Conservation (phyloP, 1,140 invertebrate species). For the Spodoptera frugiperda region DNA sequence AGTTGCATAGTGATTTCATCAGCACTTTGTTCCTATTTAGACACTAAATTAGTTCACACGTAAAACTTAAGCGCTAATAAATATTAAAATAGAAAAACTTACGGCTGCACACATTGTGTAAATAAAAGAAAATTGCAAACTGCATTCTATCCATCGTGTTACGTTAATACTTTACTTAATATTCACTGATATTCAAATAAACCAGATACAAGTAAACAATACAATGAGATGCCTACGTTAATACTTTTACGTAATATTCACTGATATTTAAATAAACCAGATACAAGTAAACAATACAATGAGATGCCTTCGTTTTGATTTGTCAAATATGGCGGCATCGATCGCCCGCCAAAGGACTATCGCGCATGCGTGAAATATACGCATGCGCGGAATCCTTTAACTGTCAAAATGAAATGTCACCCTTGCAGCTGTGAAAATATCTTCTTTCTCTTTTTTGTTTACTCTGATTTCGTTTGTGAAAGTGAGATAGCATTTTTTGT, state of each 20-base stretch:
- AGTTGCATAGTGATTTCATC: too few species aligned
- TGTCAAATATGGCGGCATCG: not conserved
- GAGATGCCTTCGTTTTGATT: not conserved
- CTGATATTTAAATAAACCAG: not conserved
- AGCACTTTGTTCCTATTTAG: not conserved
- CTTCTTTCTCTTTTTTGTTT: not conserved
- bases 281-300: not conserved
- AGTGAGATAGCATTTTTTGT: not conserved
- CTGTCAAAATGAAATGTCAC: not conserved
- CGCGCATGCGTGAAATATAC: constrained; percentile 33
- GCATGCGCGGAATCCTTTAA: not conserved
- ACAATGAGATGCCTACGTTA: not conserved
- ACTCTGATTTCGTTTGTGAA: not conserved
- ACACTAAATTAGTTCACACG: too few species aligned
- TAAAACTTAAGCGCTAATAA: not conserved
- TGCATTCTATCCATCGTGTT: constrained; percentile 2
- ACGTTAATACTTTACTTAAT: not conserved
- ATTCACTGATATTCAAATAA: not conserved
- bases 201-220: not conserved
- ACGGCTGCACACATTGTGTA: constrained; percentile 14
- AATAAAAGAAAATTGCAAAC: constrained; percentile 17
- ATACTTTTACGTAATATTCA: not conserved
- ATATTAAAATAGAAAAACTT: not conserved
- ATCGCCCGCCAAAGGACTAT: constrained; percentile 9
- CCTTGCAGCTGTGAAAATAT: not conserved